Percentiles rank a stretch among this genome's conserved stretches.
Evolutionary conservation across 2,888 invertebrate species (phyloP).

Genomic region (Tridacna gigas): DNA sequence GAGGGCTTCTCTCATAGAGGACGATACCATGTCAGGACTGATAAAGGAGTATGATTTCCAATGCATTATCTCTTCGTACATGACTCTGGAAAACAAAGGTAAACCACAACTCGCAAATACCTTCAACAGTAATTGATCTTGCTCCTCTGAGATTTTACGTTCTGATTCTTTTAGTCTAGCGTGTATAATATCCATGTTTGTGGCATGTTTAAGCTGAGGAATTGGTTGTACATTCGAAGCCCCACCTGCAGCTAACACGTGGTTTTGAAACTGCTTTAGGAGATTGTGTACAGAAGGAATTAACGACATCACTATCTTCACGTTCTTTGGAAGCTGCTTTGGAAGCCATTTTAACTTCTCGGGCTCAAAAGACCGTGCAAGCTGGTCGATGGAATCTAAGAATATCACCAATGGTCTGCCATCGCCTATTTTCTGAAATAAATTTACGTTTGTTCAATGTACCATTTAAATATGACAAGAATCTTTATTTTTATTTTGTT

Average conservation of each 20-base stretch:
- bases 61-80: constrained; percentile 71
- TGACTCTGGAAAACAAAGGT: constrained; percentile 76
- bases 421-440: constrained; percentile 7
- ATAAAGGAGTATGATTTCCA: constrained; percentile 76
- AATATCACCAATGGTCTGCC: constrained; percentile 66
- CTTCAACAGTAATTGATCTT: constrained; percentile 65
- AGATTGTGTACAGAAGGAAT: constrained; percentile 71
- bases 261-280: constrained; percentile 65
- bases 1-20: constrained; percentile 74
- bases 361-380: constrained; percentile 69
- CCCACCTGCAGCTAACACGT: constrained; percentile 40
- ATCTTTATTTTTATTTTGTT: too few relatives aligned
- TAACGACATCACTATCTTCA: constrained; percentile 73
- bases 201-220: constrained; percentile 65
- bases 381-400: constrained; percentile 77
- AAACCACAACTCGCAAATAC: constrained; percentile 72
- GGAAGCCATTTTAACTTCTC: constrained; percentile 78
- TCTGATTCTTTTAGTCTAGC: constrained; percentile 64
- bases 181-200: constrained; percentile 71
- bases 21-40: constrained; percentile 57
- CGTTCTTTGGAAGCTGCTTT: constrained; percentile 67
- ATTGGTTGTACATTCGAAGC: constrained; percentile 64
- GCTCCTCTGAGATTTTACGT: constrained; percentile 70
- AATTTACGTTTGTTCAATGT: not conserved
- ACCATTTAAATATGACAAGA: not conserved